These are phyloP conservation scores for Butastur rufipennis DNA, from an alignment of 2,113 vertebrate species.

Conservation along the genomic window DNA sequence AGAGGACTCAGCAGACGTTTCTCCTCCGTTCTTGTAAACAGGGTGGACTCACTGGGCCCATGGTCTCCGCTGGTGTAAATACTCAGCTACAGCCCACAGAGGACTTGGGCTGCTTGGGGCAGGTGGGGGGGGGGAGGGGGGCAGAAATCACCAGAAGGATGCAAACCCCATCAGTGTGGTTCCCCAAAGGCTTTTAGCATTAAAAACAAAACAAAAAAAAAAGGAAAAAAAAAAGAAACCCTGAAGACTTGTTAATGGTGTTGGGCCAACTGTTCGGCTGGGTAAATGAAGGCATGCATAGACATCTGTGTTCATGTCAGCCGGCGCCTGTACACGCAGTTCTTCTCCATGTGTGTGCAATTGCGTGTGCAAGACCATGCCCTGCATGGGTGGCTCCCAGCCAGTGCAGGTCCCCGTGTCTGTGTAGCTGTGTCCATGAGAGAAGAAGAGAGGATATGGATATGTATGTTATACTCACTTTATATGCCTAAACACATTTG, in stretches of 20 bases:
- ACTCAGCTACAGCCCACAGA: background rate
- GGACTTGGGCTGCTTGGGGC: background rate
- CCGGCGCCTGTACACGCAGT: background rate
- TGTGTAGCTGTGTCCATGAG: background rate
- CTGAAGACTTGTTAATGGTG: background rate
- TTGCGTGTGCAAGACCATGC: background rate
- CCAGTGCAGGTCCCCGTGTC: background rate
- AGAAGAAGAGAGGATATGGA: background rate
- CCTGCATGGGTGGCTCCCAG: background rate
- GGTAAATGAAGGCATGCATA: background rate
- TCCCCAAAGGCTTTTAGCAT: background rate
- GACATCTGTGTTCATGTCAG: background rate
- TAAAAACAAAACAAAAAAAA: background rate
- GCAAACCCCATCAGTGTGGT: background rate
- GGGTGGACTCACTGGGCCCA: background rate
- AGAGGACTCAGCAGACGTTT: constrained; percentile 13
- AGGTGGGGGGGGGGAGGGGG: background rate
- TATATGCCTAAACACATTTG: background rate
- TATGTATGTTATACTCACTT: background rate
- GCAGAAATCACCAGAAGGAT: background rate
- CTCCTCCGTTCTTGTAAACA: background rate
- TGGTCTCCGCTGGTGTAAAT: constrained; percentile 6
- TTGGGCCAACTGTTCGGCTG: background rate
- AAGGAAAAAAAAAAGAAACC: rapidly evolving
- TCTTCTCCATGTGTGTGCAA: background rate